phyloP scores from a whole-genome alignment of 2,888 invertebrate genomes.

The Andrena fulva region DNA sequence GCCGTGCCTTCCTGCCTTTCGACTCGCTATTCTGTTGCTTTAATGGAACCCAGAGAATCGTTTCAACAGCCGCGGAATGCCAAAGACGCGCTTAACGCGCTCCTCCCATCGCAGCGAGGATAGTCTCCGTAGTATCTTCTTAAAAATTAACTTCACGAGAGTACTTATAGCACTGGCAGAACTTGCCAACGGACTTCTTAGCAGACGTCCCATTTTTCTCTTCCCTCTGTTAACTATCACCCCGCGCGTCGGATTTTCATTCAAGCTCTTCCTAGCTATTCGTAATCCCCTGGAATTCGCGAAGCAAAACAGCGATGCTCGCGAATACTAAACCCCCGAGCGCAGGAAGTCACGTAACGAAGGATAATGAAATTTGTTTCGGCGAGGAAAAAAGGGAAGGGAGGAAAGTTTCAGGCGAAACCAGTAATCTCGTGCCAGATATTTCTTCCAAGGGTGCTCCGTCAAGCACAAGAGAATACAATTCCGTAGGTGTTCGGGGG shows the following conservation, averaged over 20 bases:
- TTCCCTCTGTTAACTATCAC: not conserved
- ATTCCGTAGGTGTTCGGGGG: no score
- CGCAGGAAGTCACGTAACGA: not conserved
- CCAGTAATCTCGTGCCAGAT: not conserved
- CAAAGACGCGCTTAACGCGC: not conserved
- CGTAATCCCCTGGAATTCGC: not conserved
- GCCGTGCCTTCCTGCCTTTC: not conserved
- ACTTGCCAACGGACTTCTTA: not conserved
- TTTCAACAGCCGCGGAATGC: not conserved
- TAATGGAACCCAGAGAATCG: not conserved
- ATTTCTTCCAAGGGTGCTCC: not conserved
- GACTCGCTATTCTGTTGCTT: not conserved
- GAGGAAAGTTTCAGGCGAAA: not conserved
- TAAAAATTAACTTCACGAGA: not conserved
- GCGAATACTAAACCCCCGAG: not conserved
- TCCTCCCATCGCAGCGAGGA: not conserved
- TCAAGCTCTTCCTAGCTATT: not conserved
- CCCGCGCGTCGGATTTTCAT: not conserved
- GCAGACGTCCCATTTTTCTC: not conserved
- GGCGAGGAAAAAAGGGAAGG: not conserved
- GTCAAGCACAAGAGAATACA: no score
- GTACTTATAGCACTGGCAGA: not conserved
- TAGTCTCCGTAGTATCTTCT: not conserved
- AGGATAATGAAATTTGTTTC: slow-evolving; percentile 4
- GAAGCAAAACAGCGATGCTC: not conserved